A percentile compares a stretch with the other conserved stretches of the same genome.
Evolutionary conservation across 2,797 vertebrate genomes (phyloP).

Genomic region (Onychomys arenicola): DNA sequence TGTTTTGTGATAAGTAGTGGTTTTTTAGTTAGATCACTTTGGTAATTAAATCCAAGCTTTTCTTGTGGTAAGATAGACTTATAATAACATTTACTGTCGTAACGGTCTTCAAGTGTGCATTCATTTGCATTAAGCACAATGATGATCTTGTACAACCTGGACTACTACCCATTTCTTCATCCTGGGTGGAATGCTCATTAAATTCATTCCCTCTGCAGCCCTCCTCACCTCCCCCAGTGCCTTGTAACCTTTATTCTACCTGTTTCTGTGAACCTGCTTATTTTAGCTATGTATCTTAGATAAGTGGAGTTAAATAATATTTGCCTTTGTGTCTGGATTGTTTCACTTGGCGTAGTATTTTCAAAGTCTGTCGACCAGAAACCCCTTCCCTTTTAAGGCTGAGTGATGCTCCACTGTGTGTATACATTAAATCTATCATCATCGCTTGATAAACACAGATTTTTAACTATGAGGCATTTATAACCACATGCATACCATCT

Average conservation of each 20-base stretch:
- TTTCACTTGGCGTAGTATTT: not conserved
- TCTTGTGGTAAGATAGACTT: not conserved
- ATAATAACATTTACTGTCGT: not conserved
- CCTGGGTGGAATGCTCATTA: not conserved
- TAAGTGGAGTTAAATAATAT: not conserved
- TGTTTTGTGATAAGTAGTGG: not conserved
- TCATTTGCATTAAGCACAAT: not conserved
- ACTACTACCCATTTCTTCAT: not conserved
- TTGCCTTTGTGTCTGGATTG: not conserved
- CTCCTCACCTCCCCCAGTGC: no score
- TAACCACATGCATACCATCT: not conserved
- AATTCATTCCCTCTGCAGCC: not conserved
- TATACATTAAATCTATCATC: not conserved
- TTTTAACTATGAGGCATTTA: not conserved
- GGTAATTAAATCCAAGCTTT: not conserved
- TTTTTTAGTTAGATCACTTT: not conserved
- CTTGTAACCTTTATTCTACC: not conserved
- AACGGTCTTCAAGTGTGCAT: not conserved
- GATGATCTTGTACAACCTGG: not conserved
- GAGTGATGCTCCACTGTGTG: not conserved
- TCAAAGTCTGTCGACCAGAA: not conserved
- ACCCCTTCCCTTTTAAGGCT: slow-evolving; percentile 20
- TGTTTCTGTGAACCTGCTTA: not conserved
- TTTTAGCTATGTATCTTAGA: not conserved
- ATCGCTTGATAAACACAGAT: not conserved